These are phyloP conservation scores for Actinernus sp. DNA, from an alignment of 92 coral and sea anemone genomes.

Conservation along the genomic window DNA sequence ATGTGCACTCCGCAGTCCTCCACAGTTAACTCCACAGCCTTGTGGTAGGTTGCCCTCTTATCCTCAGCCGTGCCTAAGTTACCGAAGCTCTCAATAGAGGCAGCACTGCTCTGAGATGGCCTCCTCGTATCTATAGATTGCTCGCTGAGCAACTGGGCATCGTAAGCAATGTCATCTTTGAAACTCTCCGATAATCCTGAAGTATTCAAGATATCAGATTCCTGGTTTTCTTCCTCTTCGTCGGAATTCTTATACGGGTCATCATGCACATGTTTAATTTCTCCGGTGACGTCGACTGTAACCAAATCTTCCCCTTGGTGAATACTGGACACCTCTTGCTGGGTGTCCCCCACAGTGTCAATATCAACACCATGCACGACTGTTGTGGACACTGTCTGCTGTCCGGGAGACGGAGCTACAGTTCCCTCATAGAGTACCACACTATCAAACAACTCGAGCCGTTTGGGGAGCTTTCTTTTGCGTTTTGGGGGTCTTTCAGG, in stretches of 20 bases:
- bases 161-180: constrained; percentile 13
- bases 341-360: constrained; percentile 62
- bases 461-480: constrained; percentile 11
- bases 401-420: constrained; percentile 2
- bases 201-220: not conserved
- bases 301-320: constrained; percentile 87
- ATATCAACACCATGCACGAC: constrained; percentile 80
- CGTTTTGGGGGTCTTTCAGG: constrained; percentile 59
- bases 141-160: not conserved
- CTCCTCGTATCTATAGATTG: constrained; percentile 3
- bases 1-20: constrained; percentile 26
- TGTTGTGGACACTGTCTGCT: constrained; percentile 33
- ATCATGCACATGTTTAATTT: not conserved
- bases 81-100: constrained; percentile 4
- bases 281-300: constrained; percentile 73
- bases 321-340: constrained; percentile 63
- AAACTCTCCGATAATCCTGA: constrained; percentile 22
- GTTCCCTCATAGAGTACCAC: constrained; percentile 21
- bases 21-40: constrained; percentile 47
- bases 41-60: constrained; percentile 16
- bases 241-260: not conserved
- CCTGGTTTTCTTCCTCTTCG: constrained; percentile 15
- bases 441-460: constrained; percentile 6
- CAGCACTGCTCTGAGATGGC: constrained; percentile 21
- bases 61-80: not conserved